Evolutionary conservation across 1,140 invertebrate species (phyloP), one percentile per base, ranked within the genome.

Genomic region (Stegodyphus dumicola): DNA sequence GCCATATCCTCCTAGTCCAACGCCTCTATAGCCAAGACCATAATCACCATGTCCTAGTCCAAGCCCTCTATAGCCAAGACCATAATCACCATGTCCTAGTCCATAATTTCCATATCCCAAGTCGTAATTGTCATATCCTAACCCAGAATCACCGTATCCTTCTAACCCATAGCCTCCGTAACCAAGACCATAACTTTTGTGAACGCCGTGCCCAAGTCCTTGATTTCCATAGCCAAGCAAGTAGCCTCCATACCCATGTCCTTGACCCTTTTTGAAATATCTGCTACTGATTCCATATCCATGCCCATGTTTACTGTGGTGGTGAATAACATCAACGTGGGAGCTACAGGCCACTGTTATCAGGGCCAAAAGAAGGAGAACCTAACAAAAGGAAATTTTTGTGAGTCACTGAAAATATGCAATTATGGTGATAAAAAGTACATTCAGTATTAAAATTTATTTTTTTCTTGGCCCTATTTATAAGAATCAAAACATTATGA

Each of bases 221-320:
- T 78, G 69, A 10, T 65, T 69, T 13, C 54, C 78, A 18, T 81
- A 81, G 17, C 80, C 80, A 6, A 83, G 33, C 17, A 67, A 69
- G 13, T 81, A 81, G 3, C 33, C 33, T 33, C 71, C 80, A 49
- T 74, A 60, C 33, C 80, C 80, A 56, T 83, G 49, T 33, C 71
- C 60, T n/a, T 83, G 49, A 11, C 7, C 54, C 18, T 83, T 83
- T 1, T 6, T 1, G 51, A 83, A 75, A n/a, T 83, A 83, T n/a
- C 80, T 65, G 10, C 17, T 9, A 51, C 80, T 83, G n/a, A 83
- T 51, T 75, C 80, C 80, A 49, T 33, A 5, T 3, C 80, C 71
- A 48, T 67, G n/a, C 17, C 78, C 78, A 51, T 80, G 78, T 6
- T 73, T 66, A 13, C 78, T 73, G 53, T 80, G 17, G 10, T 80